Evolutionary conservation across 1,140 invertebrate genomes (phyloP), one percentile per base, ranked within the genome.

Genomic region (Nephila pilipes): DNA sequence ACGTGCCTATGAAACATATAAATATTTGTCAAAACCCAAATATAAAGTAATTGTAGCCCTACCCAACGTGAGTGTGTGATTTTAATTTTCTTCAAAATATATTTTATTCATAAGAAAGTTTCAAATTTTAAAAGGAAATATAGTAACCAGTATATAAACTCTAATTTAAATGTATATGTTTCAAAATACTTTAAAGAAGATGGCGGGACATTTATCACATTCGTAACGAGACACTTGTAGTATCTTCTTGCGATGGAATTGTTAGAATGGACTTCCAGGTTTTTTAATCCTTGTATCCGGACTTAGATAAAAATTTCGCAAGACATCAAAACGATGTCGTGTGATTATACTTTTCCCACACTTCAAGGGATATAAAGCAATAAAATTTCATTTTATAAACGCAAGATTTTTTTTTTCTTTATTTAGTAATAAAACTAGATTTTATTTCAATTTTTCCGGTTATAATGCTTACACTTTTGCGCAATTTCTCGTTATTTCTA

Each of bases 301-400:
- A 75, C 29, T 75, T 16, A 75, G 29, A 32, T 32, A 75, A 75
- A 69, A 75, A 25, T 75, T 75, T 25, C 65, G 25, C 29, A 75
- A 29, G 65, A 75, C 16, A 75, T 75, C 65, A 32, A 18, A 75
- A 36, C 29, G 29, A 29, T 29, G 16, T 36, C 29, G 29, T 18
- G 14, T 29, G 25, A 18, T 75, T 32, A 75, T 75, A 32, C 65
- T 75, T 75, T 75, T 75, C 65, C 65, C 65, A 75, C 65, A 75
- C 65, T 36, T 32, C 29, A 32, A 75, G 29, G 18, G 14, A 32
- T 32, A 32, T 75, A 32, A 32, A 32, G 65, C 65, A 32, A 18
- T 75, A 75, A 75, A 75, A 75, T 75, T 75, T 32, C 65, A 75
- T 75, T 75, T 75, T 75, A 75, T 75, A 25, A 36, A 75, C 16